These are phyloP conservation scores for Psephotus haematonotus DNA, from an alignment of 2,113 vertebrate species.

Conservation along the genomic window DNA sequence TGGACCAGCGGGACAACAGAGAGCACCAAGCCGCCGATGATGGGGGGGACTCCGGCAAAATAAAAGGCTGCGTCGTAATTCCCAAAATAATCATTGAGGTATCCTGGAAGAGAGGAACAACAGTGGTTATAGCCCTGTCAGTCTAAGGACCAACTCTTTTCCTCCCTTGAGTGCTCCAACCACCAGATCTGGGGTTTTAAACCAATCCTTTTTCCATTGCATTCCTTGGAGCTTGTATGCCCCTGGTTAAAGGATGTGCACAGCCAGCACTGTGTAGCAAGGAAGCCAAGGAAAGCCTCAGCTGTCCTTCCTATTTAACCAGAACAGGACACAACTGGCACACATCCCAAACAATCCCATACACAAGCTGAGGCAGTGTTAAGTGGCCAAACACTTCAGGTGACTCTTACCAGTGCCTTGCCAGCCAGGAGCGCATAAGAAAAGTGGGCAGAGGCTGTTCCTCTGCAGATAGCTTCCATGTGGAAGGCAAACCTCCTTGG, in stretches of 20 bases:
- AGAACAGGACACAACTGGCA: background rate
- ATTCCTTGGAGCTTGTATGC: background rate
- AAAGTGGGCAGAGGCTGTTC: background rate
- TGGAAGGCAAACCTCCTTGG: background rate
- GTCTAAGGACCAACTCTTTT: background rate
- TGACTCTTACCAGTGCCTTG: background rate
- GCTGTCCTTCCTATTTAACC: background rate
- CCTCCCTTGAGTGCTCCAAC: background rate
- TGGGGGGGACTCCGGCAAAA: constrained; percentile 91
- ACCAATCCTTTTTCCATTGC: background rate
- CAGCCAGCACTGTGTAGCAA: background rate
- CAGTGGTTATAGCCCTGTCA: background rate
- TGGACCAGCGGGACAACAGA: constrained; percentile 90
- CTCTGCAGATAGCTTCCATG: background rate
- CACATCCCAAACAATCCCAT: background rate
- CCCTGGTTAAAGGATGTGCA: background rate
- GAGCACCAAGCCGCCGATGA: constrained; percentile 89
- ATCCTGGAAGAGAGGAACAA: constrained; percentile 76
- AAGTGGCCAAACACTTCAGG: background rate
- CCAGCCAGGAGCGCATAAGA: background rate
- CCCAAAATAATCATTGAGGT: constrained; percentile 85
- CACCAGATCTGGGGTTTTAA: background rate
- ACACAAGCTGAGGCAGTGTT: background rate
- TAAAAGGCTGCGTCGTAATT: constrained; percentile 93
- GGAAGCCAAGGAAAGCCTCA: background rate